These are phyloP conservation scores for Rhodophaea formosa DNA, from an alignment of 2,888 invertebrate genomes.

Conservation along the genomic window DNA sequence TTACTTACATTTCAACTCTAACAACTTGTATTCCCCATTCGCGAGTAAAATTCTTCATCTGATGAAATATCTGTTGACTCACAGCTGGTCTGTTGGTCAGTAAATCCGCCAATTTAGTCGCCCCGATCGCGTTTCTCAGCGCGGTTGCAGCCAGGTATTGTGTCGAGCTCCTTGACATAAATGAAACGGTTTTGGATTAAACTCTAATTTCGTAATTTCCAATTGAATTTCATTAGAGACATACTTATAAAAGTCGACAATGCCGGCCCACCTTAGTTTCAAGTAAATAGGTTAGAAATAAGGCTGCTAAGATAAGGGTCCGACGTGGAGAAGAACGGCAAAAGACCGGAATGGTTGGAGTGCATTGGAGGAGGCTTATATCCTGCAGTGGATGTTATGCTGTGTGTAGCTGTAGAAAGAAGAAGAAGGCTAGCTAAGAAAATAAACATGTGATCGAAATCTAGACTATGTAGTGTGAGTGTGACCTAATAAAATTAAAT, in stretches of 20 bases:
- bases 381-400: no score
- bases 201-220: neutral
- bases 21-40: conserved; percentile 94
- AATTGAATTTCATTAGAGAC: neutral
- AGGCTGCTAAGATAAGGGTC: no score
- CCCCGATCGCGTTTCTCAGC: conserved; percentile 92
- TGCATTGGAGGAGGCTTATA: no score
- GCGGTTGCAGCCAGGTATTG: conserved; percentile 89
- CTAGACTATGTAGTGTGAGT: no score
- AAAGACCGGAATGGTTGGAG: no score
- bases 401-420: no score
- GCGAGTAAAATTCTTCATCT: conserved; percentile 88
- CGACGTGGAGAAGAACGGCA: no score
- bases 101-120: conserved; percentile 91
- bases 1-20: conserved; percentile 91
- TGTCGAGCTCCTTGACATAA: conserved; percentile 83
- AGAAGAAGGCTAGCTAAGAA: no score
- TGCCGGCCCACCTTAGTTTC: no score
- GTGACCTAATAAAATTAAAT: no score
- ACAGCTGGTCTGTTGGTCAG: conserved; percentile 92
- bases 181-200: neutral
- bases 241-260: neutral
- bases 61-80: conserved; percentile 88
- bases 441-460: no score
- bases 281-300: no score